Evolutionary conservation across 2,888 invertebrate species (phyloP).

Genomic region (Tineola bisselliella): DNA sequence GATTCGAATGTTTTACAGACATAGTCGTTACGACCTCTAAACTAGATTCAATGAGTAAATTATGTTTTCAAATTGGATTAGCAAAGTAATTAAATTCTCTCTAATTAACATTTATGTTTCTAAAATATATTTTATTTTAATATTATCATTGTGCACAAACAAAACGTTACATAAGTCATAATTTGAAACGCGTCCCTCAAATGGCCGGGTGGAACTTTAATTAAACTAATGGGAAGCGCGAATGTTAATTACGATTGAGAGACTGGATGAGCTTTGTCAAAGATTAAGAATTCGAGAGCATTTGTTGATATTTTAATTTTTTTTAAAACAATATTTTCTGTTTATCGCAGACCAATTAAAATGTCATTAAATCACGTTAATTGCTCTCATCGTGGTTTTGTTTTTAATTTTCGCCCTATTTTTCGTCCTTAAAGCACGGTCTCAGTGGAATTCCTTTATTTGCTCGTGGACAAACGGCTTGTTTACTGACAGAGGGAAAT

Average conservation of each 20-base stretch:
- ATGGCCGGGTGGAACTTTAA: conserved; percentile 71
- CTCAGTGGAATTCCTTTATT: conserved; percentile 64
- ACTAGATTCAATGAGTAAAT: too few relatives aligned
- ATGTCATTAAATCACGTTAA: conserved; percentile 64
- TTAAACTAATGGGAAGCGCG: conserved; percentile 80
- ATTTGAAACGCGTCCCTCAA: conserved; percentile 14
- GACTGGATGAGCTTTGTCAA: conserved; percentile 20
- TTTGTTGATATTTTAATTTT: not conserved
- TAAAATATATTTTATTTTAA: not conserved
- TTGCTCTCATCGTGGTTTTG: conserved; percentile 49
- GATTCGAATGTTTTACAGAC: too few relatives aligned
- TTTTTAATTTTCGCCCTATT: conserved; percentile 56
- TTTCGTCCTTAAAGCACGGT: conserved; percentile 36
- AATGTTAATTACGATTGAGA: conserved; percentile 80
- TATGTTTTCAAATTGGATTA: not conserved
- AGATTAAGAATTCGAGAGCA: not conserved
- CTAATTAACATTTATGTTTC: not conserved
- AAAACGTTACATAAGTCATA: conserved; percentile 15
- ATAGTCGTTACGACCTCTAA: too few relatives aligned
- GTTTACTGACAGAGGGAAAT: conserved; percentile 53
- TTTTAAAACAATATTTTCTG: too few relatives aligned
- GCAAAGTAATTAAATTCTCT: not conserved
- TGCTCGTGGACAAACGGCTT: conserved; percentile 43
- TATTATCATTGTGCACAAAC: not conserved
- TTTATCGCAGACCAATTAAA: conserved; percentile 44